Evolutionary conservation across 2,888 invertebrate genomes (phyloP).

Genomic region (Brassicogethes aeneus): DNA sequence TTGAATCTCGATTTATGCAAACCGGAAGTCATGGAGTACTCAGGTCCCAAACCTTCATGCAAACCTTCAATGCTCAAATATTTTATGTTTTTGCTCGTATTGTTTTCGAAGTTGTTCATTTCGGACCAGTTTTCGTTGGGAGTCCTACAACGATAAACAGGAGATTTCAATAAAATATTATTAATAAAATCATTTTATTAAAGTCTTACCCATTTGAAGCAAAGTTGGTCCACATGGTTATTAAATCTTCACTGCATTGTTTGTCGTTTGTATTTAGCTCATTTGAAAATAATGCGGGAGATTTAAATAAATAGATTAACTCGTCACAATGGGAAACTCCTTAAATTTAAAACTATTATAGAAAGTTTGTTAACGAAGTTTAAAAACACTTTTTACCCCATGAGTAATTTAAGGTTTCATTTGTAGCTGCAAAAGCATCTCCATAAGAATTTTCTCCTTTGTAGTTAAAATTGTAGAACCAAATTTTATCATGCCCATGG

Average conservation of each 20-base stretch:
- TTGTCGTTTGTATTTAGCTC: slow-evolving; percentile 31
- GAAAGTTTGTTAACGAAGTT: slow-evolving; percentile 8
- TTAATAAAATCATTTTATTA: slow-evolving; percentile 9
- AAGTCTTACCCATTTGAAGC: slow-evolving; percentile 42
- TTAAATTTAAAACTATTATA: slow-evolving; percentile 30
- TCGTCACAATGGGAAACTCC: slow-evolving; percentile 44
- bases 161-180: too few relatives aligned
- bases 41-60: slow-evolving; percentile 4
- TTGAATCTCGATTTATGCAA: slow-evolving; percentile 20
- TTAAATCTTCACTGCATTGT: slow-evolving; percentile 32
- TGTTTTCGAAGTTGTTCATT: background rate
- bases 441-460: slow-evolving; percentile 40
- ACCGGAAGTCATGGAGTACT: slow-evolving; percentile 15
- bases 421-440: slow-evolving; percentile 34
- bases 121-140: slow-evolving; percentile 2
- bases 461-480: slow-evolving; percentile 43
- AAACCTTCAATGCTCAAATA: slow-evolving; percentile 15
- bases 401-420: slow-evolving; percentile 20
- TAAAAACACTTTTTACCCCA: slow-evolving; percentile 26
- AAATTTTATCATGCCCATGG: slow-evolving; percentile 34
- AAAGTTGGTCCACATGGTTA: slow-evolving; percentile 41
- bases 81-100: slow-evolving; percentile 10
- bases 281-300: slow-evolving; percentile 37
- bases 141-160: too few relatives aligned
- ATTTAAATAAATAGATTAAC: slow-evolving; percentile 43